Evolutionary conservation across 1,140 invertebrate species (phyloP), one percentile per base, ranked within the genome.

Genomic region (Drosophila murphyi): DNA sequence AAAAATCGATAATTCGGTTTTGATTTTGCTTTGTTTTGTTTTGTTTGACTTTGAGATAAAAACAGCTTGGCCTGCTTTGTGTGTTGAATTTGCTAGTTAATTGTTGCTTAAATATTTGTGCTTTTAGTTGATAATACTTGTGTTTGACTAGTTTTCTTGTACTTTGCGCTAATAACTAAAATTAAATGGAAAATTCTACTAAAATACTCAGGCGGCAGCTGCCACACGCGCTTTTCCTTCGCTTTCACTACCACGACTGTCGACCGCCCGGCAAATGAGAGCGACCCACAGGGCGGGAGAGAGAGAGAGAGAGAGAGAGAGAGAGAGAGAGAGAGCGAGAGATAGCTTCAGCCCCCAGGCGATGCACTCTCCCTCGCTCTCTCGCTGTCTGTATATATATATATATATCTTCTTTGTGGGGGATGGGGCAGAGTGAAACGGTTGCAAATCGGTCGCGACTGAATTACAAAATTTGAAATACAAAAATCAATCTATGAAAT

Each of bases 1-100:
- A 63, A 85, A 83, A 80, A 83, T 83, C 81, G 72, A 83, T 83
- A 80, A 65, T 80, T 48, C 59, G 28, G 39, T n/a, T 43, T 3
- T 20, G 20, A 20, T 64, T 57, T 48, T 20, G 31, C 41, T 55
- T 61, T 62, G 28, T 52, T 55, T 41, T 57, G 39, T 61, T 67
- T 54, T 31, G 41, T 43, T 37, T 47, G 8, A 54, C 50, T 63
- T 52, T 52, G 37, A 54, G 37, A 32, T 43, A 12, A 35, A 20
- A 35, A 5, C 5, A 57, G 31, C 60, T 51, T 54, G 29, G 79
- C 83, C 68, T 82, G 71, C 83, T 76, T 20, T 28, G 70, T 65
- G 8, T 7, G 50, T 61, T 34, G 5, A 7, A 37, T 39, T 32
- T 35, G 56, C 52, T 48, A 57, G 34, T 45, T 43, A 8, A 29